These are phyloP conservation scores for Rhynchotus rufescens DNA, from an alignment of 2,797 vertebrate species.

Conservation along the genomic window DNA sequence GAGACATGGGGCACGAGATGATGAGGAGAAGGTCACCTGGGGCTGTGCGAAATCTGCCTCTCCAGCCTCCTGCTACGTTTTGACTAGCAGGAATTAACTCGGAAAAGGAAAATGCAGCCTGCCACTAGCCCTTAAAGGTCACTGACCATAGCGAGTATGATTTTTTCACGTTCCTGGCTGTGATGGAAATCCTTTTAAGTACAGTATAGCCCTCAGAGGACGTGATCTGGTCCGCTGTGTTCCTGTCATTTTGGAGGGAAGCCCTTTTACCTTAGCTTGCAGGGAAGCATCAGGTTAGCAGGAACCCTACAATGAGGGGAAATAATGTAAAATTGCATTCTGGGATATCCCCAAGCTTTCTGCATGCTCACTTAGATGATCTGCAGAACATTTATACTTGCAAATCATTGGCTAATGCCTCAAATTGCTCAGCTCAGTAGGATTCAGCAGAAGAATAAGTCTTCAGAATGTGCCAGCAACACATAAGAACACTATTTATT, in stretches of 20 bases:
- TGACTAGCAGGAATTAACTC: neutral
- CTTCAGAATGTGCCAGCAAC: constrained; percentile 27
- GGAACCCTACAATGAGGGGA: neutral
- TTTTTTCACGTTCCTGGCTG: neutral
- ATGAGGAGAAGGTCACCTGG: neutral
- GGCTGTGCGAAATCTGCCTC: neutral
- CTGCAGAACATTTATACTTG: constrained; percentile 30
- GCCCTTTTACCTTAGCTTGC: neutral
- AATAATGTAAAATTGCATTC: neutral
- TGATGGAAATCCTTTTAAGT: neutral
- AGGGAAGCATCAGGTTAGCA: neutral
- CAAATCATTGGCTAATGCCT: constrained; percentile 32
- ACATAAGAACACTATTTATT: constrained; percentile 9
- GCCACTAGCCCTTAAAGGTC: neutral
- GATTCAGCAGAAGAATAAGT: constrained; percentile 3
- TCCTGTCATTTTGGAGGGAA: neutral
- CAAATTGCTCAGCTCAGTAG: constrained; percentile 1
- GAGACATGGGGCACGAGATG: neutral
- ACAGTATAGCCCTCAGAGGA: neutral
- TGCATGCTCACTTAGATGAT: neutral
- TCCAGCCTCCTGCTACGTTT: neutral
- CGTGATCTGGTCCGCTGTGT: neutral
- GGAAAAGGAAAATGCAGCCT: neutral
- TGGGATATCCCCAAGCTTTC: constrained; percentile 31
- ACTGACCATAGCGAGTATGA: neutral